Evolutionary conservation across 2,888 invertebrate genomes (phyloP).

Genomic region (Dastarcus helophoroides): DNA sequence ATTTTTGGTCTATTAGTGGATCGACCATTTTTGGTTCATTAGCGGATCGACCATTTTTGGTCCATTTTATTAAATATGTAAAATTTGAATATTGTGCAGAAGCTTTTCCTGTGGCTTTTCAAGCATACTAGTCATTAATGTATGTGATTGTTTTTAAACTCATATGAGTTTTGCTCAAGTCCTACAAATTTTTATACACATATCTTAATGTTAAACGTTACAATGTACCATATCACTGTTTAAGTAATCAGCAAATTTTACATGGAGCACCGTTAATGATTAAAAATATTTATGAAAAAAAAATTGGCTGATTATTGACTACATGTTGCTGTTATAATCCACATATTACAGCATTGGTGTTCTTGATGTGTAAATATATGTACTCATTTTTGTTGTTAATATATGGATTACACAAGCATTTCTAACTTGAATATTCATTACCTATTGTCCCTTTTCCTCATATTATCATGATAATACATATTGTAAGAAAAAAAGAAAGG

Average conservation of each 20-base stretch:
- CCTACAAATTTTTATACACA: background rate
- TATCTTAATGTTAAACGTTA: background rate
- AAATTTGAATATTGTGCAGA: no score
- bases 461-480: slow-evolving; percentile 1
- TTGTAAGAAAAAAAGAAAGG: no score
- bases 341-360: slow-evolving; percentile 33
- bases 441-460: background rate
- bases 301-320: slow-evolving; percentile 14
- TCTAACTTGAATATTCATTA: background rate
- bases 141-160: slow-evolving; percentile 1
- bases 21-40: no score
- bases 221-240: background rate
- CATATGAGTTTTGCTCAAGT: background rate
- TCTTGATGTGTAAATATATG: slow-evolving; percentile 20
- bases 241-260: background rate
- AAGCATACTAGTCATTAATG: no score
- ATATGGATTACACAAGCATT: slow-evolving; percentile 32
- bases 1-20: no score
- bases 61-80: no score
- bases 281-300: slow-evolving; percentile 9
- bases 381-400: slow-evolving; percentile 32
- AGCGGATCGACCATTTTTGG: no score
- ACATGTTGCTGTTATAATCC: slow-evolving; percentile 28
- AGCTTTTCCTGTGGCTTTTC: no score
- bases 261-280: no score